phyloP scores from a whole-genome alignment of 2,113 vertebrate species.

The Tyto alba region DNA sequence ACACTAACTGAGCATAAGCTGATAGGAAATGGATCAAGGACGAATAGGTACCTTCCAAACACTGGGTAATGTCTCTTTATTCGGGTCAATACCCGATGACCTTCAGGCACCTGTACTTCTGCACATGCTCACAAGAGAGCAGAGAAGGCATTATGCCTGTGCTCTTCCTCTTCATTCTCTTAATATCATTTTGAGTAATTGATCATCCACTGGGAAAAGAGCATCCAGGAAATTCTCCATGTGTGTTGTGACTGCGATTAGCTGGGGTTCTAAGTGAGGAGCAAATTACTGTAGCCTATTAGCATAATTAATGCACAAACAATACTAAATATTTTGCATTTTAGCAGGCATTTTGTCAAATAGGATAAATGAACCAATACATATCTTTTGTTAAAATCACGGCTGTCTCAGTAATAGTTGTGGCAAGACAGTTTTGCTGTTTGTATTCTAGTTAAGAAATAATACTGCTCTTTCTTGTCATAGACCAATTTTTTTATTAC shows the following conservation, averaged over 20 bases:
- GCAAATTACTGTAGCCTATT: not conserved
- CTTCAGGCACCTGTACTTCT: not conserved
- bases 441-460: not conserved
- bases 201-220: not conserved
- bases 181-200: not conserved
- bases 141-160: not conserved
- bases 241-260: not conserved
- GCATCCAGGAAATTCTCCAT: not conserved
- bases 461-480: not conserved
- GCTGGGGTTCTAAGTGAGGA: not conserved
- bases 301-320: not conserved
- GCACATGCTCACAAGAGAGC: not conserved
- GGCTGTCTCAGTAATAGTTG: not conserved
- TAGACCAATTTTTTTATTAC: not conserved
- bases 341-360: not conserved
- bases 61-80: rapidly evolving
- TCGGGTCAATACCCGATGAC: not conserved
- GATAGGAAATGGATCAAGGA: not conserved
- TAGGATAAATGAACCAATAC: not conserved
- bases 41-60: not conserved
- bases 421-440: not conserved
- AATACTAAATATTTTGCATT: not conserved
- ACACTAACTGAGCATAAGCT: not conserved
- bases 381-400: not conserved
- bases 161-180: not conserved